Percentiles rank a stretch among this genome's conserved stretches.
These are phyloP conservation scores for Macrophya annulata DNA, from an alignment of 2,888 invertebrate species.

Conservation along the genomic window DNA sequence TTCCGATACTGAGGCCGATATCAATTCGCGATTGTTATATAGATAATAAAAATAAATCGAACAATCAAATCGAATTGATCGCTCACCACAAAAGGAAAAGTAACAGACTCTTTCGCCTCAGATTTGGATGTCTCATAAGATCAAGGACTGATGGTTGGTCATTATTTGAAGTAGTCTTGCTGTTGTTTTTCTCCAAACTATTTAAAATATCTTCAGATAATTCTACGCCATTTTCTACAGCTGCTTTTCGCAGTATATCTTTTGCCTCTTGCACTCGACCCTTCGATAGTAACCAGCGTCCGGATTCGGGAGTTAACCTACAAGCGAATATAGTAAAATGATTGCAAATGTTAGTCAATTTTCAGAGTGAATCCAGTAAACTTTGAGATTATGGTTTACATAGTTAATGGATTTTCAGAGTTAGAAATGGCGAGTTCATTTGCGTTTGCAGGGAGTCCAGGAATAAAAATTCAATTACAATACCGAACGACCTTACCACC, in stretches of 20 bases:
- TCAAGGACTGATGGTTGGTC: conserved; percentile 82
- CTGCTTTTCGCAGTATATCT: conserved; percentile 83
- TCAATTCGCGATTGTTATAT: no score
- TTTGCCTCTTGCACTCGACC: conserved; percentile 84
- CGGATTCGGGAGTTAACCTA: conserved; percentile 88
- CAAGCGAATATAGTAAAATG: background rate
- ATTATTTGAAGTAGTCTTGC: conserved; percentile 75
- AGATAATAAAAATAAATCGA: no score
- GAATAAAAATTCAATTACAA: background rate
- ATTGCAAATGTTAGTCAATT: no score
- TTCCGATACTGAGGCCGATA: no score
- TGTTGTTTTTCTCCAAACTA: conserved; percentile 78
- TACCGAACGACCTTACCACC: conserved; percentile 81
- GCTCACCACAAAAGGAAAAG: conserved; percentile 88
- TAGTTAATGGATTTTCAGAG: no score
- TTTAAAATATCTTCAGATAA: conserved; percentile 82
- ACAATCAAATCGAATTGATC: background rate
- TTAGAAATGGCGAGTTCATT: background rate
- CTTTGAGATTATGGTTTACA: no score
- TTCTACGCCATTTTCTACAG: conserved; percentile 84
- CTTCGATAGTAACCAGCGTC: conserved; percentile 87
- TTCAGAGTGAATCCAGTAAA: no score
- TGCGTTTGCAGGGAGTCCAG: background rate
- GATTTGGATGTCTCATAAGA: conserved; percentile 84
- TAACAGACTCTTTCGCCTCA: conserved; percentile 84